Base-by-base conservation (phyloP, 2,797 vertebrate genomes). In the Sciurus vulgaris region DNA sequence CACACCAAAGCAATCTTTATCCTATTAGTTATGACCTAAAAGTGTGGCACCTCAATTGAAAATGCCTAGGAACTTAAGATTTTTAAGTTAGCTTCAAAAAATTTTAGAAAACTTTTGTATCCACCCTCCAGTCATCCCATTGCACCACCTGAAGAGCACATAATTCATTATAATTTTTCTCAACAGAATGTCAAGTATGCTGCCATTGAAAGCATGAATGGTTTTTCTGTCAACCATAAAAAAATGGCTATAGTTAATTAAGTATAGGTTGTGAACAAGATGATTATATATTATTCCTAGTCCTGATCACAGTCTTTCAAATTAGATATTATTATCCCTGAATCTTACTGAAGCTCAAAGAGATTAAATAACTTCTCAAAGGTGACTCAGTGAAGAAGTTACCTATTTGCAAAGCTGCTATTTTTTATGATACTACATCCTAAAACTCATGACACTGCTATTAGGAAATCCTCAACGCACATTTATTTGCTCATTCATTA, bases 91-190 rank as follows among this genome's bases (percentile, higher is more conserved):
- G 61, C n/a, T 82, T 91, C 67, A 83, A 18, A 91, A 74, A 86
- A 20, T 61, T 83, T 86, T 82, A 87, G 63, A 88, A 94, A 5
- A 86, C 18, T 56, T 95, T 95, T 93, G 63, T 41, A 77, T 89
- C n/a, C 10, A 94, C 17, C 12, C 47, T 61, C 0, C 59, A 63
- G 18, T 92, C 54, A 93, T 24, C 18, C 41, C 44, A 65, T 54
- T 78, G 24, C 56, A 81, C 12, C 44, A 51, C 49, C 15, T 54
- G 28, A 84, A 26, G 91, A 15, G 12, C 44, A 84, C 44, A 86
- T 9, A 81, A 93, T 74, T 70, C 67, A 87, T 94, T 70, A 83
- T 79, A 84, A 86, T 59, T 93, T 96, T 96, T 89, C 38, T 30
- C 65, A 87, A 73, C 3, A 94, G 47, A 91, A 76, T 35, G 12